Evolutionary conservation across 2,113 vertebrate species (phyloP), one percentile per base, ranked within the genome.

Genomic region (Cryptotis parvus): DNA sequence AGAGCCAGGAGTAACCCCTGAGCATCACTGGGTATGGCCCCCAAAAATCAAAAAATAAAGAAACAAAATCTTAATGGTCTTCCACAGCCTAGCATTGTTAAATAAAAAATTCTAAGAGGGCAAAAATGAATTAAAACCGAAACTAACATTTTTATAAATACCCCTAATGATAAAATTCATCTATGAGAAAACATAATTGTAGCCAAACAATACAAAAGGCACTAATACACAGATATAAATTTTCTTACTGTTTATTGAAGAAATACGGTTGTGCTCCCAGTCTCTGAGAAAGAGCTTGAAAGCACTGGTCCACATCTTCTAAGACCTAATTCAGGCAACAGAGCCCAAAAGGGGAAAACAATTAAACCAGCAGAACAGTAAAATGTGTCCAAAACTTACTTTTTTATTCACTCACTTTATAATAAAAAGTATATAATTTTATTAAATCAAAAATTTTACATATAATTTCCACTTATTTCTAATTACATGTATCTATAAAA

Each of bases 301-400:
- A 99, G 97, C 99, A 99, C 96, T 99, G 99, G 97, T 98, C 99
- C 86, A 99, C 99, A 65, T 99, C 99, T 96, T 99, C 99, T 96
- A 99, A 99, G 31, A 99, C 99, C 99, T 99, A 95, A 95, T 89
- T 75, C 0, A 82, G 76, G 66, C 83, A 96, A 94, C 4, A 96
- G 24, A 84, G 18, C 83, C 75, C 84, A 96, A 75, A 96, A 91
- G 55, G 18, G 55, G 16, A 24, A 20, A 58, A 76, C 96, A 79
- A 93, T 79, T 27, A 4, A 90, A 81, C 82, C 95, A 93, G 84
- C 84, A 97, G 87, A 94, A 75, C 27, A 85, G 68, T 84, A 66
- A 84, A 91, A 90, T 45, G 1, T 83, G 41, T 68, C 27, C 58
- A 76, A 90, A 88, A 92, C n/a, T 43, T 72, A 72, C 77, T 78